phyloP scores from a whole-genome alignment of 2,113 vertebrate genomes.

The Chloropsis cyanopogon region DNA sequence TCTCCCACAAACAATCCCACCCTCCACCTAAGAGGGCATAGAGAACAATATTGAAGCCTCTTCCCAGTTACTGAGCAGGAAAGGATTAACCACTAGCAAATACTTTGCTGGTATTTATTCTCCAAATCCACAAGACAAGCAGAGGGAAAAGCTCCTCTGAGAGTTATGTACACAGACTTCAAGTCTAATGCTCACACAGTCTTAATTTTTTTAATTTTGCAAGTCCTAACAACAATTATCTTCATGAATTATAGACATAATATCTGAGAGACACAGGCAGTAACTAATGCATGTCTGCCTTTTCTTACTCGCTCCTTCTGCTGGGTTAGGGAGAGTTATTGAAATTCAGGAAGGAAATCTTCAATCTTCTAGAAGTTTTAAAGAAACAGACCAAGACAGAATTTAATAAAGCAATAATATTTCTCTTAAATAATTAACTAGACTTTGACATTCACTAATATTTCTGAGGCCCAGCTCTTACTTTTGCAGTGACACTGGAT shows the following conservation, averaged over 20 bases:
- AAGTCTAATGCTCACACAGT: slow-evolving; percentile 18
- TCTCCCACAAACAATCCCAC: background rate
- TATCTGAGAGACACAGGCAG: slow-evolving; percentile 54
- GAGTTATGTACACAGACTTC: background rate
- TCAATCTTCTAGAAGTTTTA: slow-evolving; percentile 55
- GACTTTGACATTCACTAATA: slow-evolving; percentile 33
- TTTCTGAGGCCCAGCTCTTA: background rate
- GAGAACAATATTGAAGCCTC: background rate
- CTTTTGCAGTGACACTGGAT: background rate
- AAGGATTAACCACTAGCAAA: slow-evolving; percentile 8
- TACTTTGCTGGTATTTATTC: slow-evolving; percentile 10
- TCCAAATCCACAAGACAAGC: slow-evolving; percentile 45
- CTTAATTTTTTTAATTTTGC: slow-evolving; percentile 34
- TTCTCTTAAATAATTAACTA: slow-evolving; percentile 70
- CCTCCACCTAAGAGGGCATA: background rate
- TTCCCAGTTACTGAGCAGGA: background rate
- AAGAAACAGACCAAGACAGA: slow-evolving; percentile 33
- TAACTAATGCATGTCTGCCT: slow-evolving; percentile 66
- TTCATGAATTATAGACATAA: slow-evolving; percentile 62
- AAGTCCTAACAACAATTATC: slow-evolving; percentile 60
- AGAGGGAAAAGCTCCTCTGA: slow-evolving; percentile 18
- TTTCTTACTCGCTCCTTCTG: slow-evolving; percentile 66
- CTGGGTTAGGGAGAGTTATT: slow-evolving; percentile 54
- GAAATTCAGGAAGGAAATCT: slow-evolving; percentile 57
- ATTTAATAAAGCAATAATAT: slow-evolving; percentile 69